Percentiles rank a stretch among this genome's conserved stretches.
phyloP scores from a whole-genome alignment of 2,888 invertebrate species.

The Vandiemenella viatica region DNA sequence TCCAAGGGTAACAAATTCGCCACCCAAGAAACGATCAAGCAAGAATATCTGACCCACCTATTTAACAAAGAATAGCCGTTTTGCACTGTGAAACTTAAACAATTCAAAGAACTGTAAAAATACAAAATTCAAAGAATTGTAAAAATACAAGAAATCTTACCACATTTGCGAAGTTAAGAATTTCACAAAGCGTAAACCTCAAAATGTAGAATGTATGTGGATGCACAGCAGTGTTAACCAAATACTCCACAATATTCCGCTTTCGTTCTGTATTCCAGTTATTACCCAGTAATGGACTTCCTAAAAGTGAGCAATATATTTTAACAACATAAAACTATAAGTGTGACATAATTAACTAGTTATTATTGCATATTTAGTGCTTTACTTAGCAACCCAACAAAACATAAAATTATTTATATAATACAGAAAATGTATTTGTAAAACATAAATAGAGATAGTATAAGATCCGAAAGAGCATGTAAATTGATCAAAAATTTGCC shows the following conservation, averaged over 20 bases:
- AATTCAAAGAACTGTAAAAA: background rate
- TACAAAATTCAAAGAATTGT: background rate
- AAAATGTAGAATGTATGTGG: background rate
- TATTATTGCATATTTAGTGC: no score
- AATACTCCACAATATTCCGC: background rate
- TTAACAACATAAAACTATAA: background rate
- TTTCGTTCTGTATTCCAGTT: background rate
- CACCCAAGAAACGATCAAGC: conserved; percentile 25
- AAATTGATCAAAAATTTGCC: no score
- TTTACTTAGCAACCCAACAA: no score
- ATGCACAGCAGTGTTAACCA: background rate
- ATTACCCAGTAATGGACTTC: background rate
- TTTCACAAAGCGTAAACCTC: background rate
- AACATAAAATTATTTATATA: no score
- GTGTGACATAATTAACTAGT: no score
- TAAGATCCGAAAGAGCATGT: no score
- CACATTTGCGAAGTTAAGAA: background rate
- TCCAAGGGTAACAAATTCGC: conserved; percentile 28
- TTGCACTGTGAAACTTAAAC: background rate
- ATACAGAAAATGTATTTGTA: no score
- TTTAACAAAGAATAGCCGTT: background rate
- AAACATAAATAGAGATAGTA: no score
- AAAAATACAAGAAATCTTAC: background rate
- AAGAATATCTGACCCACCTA: conserved; percentile 26
- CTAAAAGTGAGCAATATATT: background rate